Conservation (phyloP, 2,113 vertebrate species). For the Eublepharis macularius region DNA sequence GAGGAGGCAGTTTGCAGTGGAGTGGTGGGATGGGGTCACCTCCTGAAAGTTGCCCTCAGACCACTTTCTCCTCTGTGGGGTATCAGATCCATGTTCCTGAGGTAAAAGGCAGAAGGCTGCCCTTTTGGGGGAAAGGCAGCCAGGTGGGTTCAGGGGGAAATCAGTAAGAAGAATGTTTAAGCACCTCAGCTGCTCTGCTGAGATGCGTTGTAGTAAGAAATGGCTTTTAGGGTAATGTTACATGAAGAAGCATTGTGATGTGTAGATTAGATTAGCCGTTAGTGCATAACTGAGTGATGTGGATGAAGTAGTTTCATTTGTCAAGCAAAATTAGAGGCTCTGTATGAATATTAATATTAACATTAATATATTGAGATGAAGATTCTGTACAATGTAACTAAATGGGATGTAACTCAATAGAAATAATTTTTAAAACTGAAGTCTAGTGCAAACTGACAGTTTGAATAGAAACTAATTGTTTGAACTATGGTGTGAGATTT, state of each 20-base stretch:
- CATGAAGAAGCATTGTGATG: neutral
- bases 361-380: neutral
- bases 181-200: neutral
- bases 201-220: neutral
- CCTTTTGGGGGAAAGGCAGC: neutral
- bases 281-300: neutral
- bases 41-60: too few species aligned
- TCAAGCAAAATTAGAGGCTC: neutral
- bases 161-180: neutral
- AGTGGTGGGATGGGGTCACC: too few species aligned
- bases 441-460: too few species aligned
- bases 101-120: too few species aligned
- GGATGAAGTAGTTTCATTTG: neutral
- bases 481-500: neutral
- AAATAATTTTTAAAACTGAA: too few species aligned
- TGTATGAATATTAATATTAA: neutral
- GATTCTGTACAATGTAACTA: neutral
- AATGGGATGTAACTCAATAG: neutral
- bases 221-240: neutral
- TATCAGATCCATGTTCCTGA: too few species aligned
- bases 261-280: neutral
- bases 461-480: too few species aligned
- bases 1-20: too few species aligned
- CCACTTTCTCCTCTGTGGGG: too few species aligned
- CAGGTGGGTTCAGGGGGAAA: neutral